These are phyloP conservation scores for Bellardia pandia DNA, from an alignment of 2,888 invertebrate genomes.

Conservation along the genomic window DNA sequence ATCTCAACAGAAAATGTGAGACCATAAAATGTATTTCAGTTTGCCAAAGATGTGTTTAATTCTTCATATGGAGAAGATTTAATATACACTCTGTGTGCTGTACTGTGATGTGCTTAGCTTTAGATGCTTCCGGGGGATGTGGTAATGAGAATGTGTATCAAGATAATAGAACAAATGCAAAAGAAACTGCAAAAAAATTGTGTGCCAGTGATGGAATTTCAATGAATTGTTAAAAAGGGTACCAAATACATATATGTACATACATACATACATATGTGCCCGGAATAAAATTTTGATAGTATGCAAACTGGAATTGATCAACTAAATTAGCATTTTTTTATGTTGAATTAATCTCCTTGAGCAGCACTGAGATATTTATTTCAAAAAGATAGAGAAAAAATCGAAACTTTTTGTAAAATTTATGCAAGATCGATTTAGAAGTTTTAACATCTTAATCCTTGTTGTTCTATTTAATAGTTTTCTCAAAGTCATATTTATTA, in stretches of 20 bases:
- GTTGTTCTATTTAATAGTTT: too few species aligned
- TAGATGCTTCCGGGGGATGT: slow-evolving; percentile 58
- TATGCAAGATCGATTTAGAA: too few species aligned
- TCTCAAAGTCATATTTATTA: too few species aligned
- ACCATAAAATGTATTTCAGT: slow-evolving; percentile 34
- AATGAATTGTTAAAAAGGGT: not conserved
- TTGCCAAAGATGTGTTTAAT: slow-evolving; percentile 52
- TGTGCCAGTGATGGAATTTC: not conserved
- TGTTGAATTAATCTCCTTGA: too few species aligned
- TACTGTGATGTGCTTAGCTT: slow-evolving; percentile 49
- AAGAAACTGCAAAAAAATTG: slow-evolving; percentile 13
- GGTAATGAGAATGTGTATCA: slow-evolving; percentile 56
- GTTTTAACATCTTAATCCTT: too few species aligned
- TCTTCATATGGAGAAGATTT: slow-evolving; percentile 49
- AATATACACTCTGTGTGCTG: slow-evolving; percentile 22
- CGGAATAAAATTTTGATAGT: too few species aligned
- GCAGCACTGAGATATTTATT: too few species aligned
- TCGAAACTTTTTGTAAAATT: too few species aligned
- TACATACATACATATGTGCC: not conserved
- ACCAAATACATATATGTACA: not conserved
- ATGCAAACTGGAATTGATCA: too few species aligned
- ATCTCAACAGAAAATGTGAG: slow-evolving; percentile 58
- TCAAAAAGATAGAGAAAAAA: too few species aligned
- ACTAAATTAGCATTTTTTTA: too few species aligned
- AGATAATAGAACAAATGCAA: not conserved